Base-by-base conservation (phyloP, 37 sponge, comb jelly and placozoan genomes). In the Hormiphora californensis region DNA sequence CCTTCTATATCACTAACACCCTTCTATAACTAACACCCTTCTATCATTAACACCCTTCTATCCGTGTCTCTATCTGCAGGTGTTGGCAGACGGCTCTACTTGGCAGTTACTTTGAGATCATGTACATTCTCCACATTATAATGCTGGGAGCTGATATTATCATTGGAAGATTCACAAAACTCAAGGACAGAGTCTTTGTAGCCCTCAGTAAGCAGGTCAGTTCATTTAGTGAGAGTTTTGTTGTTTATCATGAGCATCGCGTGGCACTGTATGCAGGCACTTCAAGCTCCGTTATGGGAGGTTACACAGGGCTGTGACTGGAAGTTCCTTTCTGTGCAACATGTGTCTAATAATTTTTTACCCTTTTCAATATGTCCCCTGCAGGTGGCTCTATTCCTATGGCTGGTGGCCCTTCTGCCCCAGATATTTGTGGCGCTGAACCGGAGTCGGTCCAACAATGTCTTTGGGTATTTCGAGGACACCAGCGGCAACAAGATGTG, bases 121-220 rank as follows among this genome's bases (percentile, higher is more conserved):
- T 65, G 67, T 65, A 65, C 67, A 38, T 65, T 4, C 37, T 65
- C 1, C 67, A 65, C 67, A 65, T 65, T 38, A 65, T 65, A 38
- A 65, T 65, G 67, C 37, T 65, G 7, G 67, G 67, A 31, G 67
- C 67, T 4, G 67, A 65, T 65, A 65, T 65, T 32, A 65, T 65
- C 37, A 65, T 65, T 19, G 67, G 67, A 33, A 36, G 67, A 11
- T 65, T 65, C 37, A 65, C 67, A 21, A 65, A 65, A 65, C 67
- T 65, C 28, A 65, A 65, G 67, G 67, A 65, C 28, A 27, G 28
- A 2, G 67, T 65, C 5, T 65, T 65, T 32, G 67, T 65, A 17
- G 67, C 67, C 5, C 67, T 65, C 8, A 65, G 67, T 32, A 65
- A 65, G 37, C 33, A 38, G n/a, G n/a, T n/a, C n/a, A n/a, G n/a